A percentile compares a stretch with the other conserved stretches of the same genome.
These are phyloP conservation scores for Lottia scabra DNA, from an alignment of 2,888 invertebrate species.

Conservation along the genomic window DNA sequence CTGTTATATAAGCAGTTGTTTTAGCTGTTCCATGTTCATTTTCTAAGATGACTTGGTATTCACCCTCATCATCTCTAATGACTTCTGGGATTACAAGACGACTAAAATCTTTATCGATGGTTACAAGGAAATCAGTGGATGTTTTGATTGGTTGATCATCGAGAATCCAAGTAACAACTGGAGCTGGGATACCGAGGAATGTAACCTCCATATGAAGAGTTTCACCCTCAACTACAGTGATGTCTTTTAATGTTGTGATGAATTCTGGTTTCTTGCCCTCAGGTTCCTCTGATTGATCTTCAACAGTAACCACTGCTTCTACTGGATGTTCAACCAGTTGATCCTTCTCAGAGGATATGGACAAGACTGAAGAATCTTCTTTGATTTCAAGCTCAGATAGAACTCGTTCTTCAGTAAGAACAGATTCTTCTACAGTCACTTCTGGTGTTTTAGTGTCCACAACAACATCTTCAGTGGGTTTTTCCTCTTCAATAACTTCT, in stretches of 20 bases:
- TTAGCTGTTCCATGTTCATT: conserved; percentile 55
- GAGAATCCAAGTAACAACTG: conserved; percentile 67
- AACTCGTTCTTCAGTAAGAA: background rate
- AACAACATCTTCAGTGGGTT: conserved; percentile 12
- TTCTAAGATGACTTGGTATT: conserved; percentile 52
- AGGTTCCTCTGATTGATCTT: conserved; percentile 25
- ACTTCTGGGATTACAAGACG: conserved; percentile 45
- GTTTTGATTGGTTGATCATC: conserved; percentile 74
- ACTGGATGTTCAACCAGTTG: background rate
- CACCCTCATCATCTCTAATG: conserved; percentile 58
- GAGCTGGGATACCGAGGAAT: conserved; percentile 49
- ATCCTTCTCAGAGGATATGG: conserved; percentile 8
- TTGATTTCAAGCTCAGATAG: conserved; percentile 12
- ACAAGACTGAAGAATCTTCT: conserved; percentile 9
- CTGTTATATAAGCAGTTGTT: conserved; percentile 53
- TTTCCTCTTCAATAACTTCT: conserved; percentile 12
- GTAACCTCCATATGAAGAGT: conserved; percentile 42
- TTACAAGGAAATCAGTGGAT: conserved; percentile 31
- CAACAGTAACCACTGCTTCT: background rate
- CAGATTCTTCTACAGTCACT: conserved; percentile 1
- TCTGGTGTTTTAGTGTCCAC: background rate
- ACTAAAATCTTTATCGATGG: conserved; percentile 61
- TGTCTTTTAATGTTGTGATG: conserved; percentile 22
- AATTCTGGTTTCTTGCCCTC: conserved; percentile 30
- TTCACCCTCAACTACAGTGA: conserved; percentile 36